Conservation (phyloP, 1,140 invertebrate species). For the Habropoda laboriosa region DNA sequence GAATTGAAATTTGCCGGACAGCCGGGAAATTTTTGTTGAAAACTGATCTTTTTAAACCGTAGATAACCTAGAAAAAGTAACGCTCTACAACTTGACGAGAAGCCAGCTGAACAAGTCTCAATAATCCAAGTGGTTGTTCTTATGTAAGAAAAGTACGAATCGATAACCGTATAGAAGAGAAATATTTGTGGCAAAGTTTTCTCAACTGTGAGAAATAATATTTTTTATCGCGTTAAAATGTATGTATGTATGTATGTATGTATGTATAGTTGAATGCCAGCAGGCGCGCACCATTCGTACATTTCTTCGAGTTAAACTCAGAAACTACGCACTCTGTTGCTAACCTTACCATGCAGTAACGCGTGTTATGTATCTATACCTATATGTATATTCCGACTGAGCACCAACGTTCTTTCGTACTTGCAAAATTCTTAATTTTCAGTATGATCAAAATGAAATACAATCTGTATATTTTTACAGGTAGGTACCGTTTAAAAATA, state of each 20-base stretch:
- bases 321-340: constrained; percentile 65
- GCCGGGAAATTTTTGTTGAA: constrained; percentile 14
- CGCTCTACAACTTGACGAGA: background rate
- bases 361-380: too few relatives aligned
- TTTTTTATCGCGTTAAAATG: background rate
- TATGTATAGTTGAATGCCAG: too few relatives aligned
- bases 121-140: background rate
- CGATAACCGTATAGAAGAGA: background rate
- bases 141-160: background rate
- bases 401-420: too few relatives aligned
- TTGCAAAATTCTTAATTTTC: too few relatives aligned
- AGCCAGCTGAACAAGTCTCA: background rate
- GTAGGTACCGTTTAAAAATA: too few relatives aligned
- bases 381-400: too few relatives aligned
- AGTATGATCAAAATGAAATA: background rate
- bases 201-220: background rate
- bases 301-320: constrained; percentile 12
- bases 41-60: background rate
- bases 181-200: background rate
- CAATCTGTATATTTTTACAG: too few relatives aligned
- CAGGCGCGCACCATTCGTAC: too few relatives aligned
- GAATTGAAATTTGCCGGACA: too few relatives aligned
- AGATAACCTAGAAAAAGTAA: background rate
- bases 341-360: constrained; percentile 59
- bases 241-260: too few relatives aligned